These are phyloP conservation scores for Amblyjoppa proteus DNA, from an alignment of 2,888 invertebrate species.

Conservation along the genomic window DNA sequence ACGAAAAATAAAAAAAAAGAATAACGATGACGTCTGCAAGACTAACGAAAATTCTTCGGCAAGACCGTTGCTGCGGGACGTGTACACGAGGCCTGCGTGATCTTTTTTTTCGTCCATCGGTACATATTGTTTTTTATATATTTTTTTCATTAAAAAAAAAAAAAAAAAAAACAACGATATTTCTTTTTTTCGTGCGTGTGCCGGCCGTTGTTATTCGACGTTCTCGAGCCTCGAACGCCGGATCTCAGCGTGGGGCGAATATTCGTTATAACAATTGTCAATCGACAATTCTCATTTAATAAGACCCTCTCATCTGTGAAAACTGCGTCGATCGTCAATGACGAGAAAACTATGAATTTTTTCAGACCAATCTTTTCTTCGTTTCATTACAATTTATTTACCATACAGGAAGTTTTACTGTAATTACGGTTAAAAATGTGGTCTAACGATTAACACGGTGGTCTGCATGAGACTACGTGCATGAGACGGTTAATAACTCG, in stretches of 20 bases:
- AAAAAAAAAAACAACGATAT: neutral
- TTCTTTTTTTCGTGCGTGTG: slow-evolving; percentile 7
- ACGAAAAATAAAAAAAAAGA: neutral
- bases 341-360: slow-evolving; percentile 34
- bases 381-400: neutral
- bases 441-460: slow-evolving; percentile 60
- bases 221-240: slow-evolving; percentile 63
- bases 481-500: slow-evolving; percentile 49
- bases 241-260: slow-evolving; percentile 49
- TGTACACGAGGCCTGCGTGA: slow-evolving; percentile 78
- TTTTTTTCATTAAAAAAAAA: slow-evolving; percentile 63
- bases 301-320: neutral
- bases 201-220: slow-evolving; percentile 51
- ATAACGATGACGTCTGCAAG: slow-evolving; percentile 9
- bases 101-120: slow-evolving; percentile 82
- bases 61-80: slow-evolving; percentile 67
- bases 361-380: slow-evolving; percentile 18
- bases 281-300: neutral
- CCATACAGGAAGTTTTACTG: neutral
- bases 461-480: slow-evolving; percentile 41
- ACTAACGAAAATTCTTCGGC: slow-evolving; percentile 25
- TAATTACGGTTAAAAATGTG: slow-evolving; percentile 14
- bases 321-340: slow-evolving; percentile 55
- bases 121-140: slow-evolving; percentile 80
- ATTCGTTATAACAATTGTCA: neutral